Evolutionary conservation across 2,797 vertebrate species (phyloP).

Genomic region (Lacerta viridis): DNA sequence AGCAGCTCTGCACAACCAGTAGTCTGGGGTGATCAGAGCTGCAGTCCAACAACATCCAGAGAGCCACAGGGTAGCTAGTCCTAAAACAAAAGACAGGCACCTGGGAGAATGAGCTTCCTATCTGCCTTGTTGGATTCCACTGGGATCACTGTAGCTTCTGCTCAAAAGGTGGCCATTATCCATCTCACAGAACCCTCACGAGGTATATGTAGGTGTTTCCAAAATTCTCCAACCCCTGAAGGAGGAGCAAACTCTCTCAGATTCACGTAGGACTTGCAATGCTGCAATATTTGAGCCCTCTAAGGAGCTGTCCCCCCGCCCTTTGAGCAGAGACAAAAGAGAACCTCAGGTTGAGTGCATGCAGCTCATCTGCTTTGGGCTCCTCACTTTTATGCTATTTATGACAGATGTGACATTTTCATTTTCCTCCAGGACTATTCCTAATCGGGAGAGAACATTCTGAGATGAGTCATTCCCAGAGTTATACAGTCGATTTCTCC

Average conservation of each 20-base stretch:
- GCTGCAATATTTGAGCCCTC: neutral
- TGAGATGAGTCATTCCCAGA: conserved; percentile 56
- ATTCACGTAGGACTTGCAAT: no score
- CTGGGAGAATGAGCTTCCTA: no score
- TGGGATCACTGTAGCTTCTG: no score
- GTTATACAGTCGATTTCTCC: conserved; percentile 48
- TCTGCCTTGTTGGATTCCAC: no score
- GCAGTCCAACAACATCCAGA: no score
- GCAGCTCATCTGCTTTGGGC: neutral
- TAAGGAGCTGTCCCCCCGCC: neutral
- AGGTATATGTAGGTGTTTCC: neutral
- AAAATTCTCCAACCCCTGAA: neutral
- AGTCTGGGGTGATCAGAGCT: no score
- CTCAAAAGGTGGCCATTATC: neutral
- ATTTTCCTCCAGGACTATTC: conserved; percentile 68
- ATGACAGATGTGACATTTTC: conserved; percentile 84
- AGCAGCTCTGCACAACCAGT: no score
- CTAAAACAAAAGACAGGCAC: no score
- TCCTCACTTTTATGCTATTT: conserved; percentile 84
- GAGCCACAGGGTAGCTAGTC: no score
- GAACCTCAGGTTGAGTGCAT: conserved; percentile 3
- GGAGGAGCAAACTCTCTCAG: no score
- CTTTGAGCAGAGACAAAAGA: neutral
- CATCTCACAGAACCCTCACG: no score
- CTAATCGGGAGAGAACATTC: conserved; percentile 65